Base-by-base conservation (phyloP, 2,797 vertebrate species). In the Streptopelia turtur region DNA sequence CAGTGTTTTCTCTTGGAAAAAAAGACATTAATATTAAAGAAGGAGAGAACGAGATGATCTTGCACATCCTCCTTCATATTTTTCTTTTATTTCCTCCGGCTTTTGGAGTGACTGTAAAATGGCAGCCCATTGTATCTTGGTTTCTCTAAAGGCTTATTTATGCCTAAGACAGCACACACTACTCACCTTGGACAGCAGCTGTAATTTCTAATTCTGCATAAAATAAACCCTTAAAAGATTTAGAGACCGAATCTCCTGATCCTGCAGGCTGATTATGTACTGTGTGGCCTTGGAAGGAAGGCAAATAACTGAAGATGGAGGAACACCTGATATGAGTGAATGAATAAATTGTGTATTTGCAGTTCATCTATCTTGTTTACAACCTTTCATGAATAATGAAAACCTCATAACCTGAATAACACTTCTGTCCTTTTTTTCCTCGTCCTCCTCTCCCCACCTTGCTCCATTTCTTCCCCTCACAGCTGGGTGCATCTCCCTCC, bases 71-170 rank as follows among this genome's bases (percentile, higher is more conserved):
- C 41, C 41, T 43, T 43, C 41, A 43, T 43, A 43, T 43, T 18
- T 43, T 43, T 43, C 41, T 43, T 43, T 17, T 17, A 16, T 43
- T 43, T 43, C 41, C 16, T 47, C 17, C 33, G 72, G 24, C 39
- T 87, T 93, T 88, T 1, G 2, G 79, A 25, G 10, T 74, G 22
- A 53, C 53, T 65, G 33, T 47, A 85, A 70, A 79, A 25, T 47
- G 86, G 41, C 60, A 78, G 24, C 3, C 41, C 35, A 25, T 16
- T 82, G 30, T 69, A 45, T 70, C 16, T 78, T 74, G 23, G 55
- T 85, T 96, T 84, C 82, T 69, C n/a, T 66, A 63, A 75, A 66
- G 52, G 30, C 22, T 91, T 72, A 56, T 61, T 91, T 94, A 64
- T 39, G 55, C 57, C n/a, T 53, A 76, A 86, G 37, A 77, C 28